Conservation (phyloP, 2,888 invertebrate genomes). For the Lottia gigantea region DNA sequence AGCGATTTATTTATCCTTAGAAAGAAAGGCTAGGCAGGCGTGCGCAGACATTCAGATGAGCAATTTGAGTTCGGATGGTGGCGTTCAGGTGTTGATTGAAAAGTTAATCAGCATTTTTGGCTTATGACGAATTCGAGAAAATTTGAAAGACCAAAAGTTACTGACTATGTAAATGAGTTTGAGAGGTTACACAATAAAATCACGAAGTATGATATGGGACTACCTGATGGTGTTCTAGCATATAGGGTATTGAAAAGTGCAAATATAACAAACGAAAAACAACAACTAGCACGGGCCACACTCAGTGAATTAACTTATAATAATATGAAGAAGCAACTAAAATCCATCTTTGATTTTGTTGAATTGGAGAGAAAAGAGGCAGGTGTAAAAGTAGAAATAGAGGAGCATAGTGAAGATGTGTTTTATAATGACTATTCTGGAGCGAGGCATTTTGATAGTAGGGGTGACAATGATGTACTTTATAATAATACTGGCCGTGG, state of each 20-base stretch:
- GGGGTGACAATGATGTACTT: not conserved
- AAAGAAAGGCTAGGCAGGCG: no score
- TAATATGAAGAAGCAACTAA: not conserved
- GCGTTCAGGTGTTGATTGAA: no score
- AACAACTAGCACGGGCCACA: not conserved
- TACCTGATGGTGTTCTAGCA: conserved; percentile 4
- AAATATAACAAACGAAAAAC: not conserved
- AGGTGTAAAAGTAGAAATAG: not conserved
- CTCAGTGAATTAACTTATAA: not conserved
- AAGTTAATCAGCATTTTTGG: no score
- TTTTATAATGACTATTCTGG: no score
- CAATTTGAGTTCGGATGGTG: no score
- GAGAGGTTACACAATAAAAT: not conserved
- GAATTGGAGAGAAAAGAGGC: not conserved
- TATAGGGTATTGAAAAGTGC: not conserved
- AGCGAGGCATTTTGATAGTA: no score
- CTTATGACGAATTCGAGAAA: no score
- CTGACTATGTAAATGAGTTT: not conserved
- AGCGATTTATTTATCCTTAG: no score
- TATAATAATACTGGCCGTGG: not conserved
- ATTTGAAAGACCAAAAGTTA: no score
- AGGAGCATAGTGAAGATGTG: not conserved
- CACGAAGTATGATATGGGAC: not conserved
- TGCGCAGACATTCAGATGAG: no score
- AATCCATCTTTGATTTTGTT: not conserved